Conservation (phyloP, 2,113 vertebrate genomes). For the Etheostoma spectabile region DNA sequence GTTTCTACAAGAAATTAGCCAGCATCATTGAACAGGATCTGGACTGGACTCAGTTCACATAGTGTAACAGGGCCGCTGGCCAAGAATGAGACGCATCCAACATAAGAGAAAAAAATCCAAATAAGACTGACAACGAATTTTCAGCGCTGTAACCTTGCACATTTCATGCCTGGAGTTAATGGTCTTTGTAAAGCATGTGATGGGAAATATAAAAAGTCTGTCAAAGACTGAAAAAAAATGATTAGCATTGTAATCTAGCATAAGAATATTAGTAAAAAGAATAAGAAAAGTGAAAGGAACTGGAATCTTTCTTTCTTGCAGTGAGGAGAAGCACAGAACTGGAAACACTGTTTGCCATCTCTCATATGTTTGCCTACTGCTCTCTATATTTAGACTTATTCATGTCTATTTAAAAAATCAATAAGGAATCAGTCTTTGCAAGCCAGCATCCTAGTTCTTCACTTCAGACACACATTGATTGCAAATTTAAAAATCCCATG, state of each 20-base stretch:
- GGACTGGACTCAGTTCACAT: background rate
- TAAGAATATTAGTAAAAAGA: background rate
- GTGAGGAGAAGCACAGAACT: background rate
- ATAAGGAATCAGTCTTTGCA: background rate
- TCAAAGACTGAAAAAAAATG: background rate
- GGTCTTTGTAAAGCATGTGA: background rate
- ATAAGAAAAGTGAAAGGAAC: background rate
- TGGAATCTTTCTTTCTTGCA: background rate
- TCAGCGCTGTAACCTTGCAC: background rate
- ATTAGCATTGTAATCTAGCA: background rate
- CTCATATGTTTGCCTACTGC: background rate
- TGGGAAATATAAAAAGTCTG: background rate
- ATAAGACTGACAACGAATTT: background rate
- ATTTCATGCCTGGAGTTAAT: background rate
- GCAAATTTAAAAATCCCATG: conserved; percentile 13
- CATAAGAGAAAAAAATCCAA: background rate
- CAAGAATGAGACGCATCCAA: background rate
- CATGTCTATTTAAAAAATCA: background rate
- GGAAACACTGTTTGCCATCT: background rate
- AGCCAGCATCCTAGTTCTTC: conserved; percentile 10
- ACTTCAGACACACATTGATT: conserved; percentile 20
- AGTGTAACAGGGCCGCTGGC: background rate
- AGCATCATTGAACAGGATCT: background rate
- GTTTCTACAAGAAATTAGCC: background rate
- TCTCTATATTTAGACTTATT: background rate